phyloP scores from a whole-genome alignment of 2,113 vertebrate species.

The Pteropus alecto region DNA sequence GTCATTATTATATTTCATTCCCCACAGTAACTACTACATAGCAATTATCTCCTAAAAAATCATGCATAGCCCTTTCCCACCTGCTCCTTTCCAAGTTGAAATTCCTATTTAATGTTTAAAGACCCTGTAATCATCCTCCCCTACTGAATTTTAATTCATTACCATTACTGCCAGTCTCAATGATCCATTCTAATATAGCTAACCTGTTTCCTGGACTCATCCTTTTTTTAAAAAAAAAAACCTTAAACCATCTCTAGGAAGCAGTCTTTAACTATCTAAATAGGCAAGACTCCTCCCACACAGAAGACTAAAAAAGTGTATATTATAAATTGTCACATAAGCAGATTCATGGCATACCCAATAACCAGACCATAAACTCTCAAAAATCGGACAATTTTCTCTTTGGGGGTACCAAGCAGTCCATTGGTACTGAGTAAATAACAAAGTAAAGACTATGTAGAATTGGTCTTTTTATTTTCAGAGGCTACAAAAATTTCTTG shows the following conservation, averaged over 20 bases:
- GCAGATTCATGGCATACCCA: neutral
- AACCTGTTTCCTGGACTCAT: constrained; percentile 21
- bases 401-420: neutral
- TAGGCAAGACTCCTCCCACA: neutral
- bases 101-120: neutral
- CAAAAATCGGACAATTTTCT: constrained; percentile 15
- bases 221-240: neutral
- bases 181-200: neutral
- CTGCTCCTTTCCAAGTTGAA: neutral
- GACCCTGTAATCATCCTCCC: neutral
- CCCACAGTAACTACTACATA: neutral
- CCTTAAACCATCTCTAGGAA: neutral
- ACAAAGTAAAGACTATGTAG: neutral
- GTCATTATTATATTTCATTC: neutral
- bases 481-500: neutral
- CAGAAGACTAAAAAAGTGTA: neutral
- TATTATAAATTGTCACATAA: neutral
- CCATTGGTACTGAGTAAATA: neutral
- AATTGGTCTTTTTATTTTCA: constrained; percentile 30
- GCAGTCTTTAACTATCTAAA: constrained; percentile 20
- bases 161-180: neutral
- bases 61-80: neutral
- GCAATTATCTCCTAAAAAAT: constrained; percentile 6
- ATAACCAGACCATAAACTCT: neutral
- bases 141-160: constrained; percentile 7